Percentiles rank a stretch among this genome's conserved stretches.
Evolutionary conservation across 2,797 vertebrate genomes (phyloP).

Genomic region (Myotis planiceps): DNA sequence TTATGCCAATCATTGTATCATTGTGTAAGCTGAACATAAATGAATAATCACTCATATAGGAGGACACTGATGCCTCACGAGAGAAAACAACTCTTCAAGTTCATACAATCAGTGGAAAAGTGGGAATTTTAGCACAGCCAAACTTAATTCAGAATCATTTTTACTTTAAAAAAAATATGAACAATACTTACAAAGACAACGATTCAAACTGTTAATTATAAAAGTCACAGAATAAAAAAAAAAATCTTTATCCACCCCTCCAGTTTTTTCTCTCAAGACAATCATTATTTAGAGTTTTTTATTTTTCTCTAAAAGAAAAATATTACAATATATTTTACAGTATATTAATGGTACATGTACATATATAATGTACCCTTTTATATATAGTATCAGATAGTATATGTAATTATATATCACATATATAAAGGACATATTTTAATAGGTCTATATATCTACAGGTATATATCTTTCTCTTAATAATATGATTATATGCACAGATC

Average conservation of each 20-base stretch:
- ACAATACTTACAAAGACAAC: not conserved
- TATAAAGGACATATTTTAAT: not conserved
- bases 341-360: not conserved
- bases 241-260: rapidly evolving
- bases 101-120: not conserved
- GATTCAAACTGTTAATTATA: not conserved
- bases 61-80: not conserved
- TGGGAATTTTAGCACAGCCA: not conserved
- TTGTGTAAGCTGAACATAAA: not conserved
- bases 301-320: not conserved
- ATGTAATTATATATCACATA: not conserved
- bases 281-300: not conserved
- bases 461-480: not conserved
- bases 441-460: not conserved
- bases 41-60: not conserved
- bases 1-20: not conserved
- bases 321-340: rapidly evolving
- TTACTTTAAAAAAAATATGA: not conserved
- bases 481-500: not conserved
- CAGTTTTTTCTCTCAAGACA: not conserved
- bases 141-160: not conserved
- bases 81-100: not conserved
- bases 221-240: not conserved
- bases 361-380: not conserved
- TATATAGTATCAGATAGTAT: not conserved